Evolutionary conservation across 2,797 vertebrate species (phyloP).

Genomic region (Distichodus sexfasciatus): DNA sequence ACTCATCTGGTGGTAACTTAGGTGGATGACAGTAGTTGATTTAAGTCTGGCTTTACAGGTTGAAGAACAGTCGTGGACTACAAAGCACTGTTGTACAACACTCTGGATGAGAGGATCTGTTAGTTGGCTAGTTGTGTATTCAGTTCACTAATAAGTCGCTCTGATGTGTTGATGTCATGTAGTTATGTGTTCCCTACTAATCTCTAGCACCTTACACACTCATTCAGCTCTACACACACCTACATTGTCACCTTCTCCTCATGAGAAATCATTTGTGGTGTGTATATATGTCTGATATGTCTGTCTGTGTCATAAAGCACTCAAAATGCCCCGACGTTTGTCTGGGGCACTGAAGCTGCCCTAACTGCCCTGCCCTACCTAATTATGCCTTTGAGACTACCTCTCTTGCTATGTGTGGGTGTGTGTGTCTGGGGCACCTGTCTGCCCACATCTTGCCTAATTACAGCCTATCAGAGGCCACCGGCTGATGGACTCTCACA

Average conservation of each 20-base stretch:
- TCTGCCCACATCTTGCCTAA: not conserved
- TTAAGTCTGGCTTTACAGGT: too few species aligned
- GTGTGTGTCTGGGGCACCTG: constrained; percentile 17
- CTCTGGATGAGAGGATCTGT: too few species aligned
- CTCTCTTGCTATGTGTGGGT: not conserved
- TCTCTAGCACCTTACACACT: too few species aligned
- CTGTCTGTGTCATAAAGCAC: constrained; percentile 64
- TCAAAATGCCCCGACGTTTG: constrained; percentile 50
- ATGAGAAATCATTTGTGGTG: too few species aligned
- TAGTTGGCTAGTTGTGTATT: too few species aligned
- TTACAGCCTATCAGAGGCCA: not conserved
- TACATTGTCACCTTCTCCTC: not conserved
- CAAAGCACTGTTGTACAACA: too few species aligned
- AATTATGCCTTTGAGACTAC: constrained; percentile 16
- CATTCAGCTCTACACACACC: not conserved
- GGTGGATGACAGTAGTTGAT: too few species aligned
- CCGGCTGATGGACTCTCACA: not conserved
- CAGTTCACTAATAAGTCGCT: too few species aligned
- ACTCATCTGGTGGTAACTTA: too few species aligned
- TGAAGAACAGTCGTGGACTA: too few species aligned
- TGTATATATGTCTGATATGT: constrained; percentile 53
- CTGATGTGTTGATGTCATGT: too few species aligned
- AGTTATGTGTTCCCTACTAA: too few species aligned
- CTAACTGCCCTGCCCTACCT: constrained; percentile 13
- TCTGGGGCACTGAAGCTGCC: constrained; percentile 25